Percentiles rank a stretch among this genome's conserved stretches.
These are phyloP conservation scores for Knipowitschia caucasica DNA, from an alignment of 2,797 vertebrate species.

Conservation along the genomic window DNA sequence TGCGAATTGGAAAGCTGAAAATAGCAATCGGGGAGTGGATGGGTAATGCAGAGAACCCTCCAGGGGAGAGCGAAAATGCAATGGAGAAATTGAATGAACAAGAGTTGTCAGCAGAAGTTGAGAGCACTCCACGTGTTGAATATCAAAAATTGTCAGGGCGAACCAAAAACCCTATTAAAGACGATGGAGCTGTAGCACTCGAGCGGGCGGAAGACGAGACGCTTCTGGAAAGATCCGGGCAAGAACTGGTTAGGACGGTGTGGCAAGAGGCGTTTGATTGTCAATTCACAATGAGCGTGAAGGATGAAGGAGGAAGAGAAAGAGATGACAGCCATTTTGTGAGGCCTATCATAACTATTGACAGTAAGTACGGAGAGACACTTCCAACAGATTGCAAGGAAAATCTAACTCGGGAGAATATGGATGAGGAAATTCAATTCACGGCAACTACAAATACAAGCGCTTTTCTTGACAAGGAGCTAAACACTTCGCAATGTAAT, in stretches of 20 bases:
- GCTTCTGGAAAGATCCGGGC: constrained; percentile 45
- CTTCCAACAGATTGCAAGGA: constrained; percentile 22
- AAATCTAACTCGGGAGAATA: neutral
- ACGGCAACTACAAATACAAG: constrained; percentile 24
- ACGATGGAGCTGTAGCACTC: constrained; percentile 23
- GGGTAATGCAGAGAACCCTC: constrained; percentile 41
- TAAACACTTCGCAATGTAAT: neutral
- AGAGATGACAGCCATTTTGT: constrained; percentile 18
- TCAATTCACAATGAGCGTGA: constrained; percentile 3
- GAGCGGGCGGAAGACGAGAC: constrained; percentile 23
- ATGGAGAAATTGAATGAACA: constrained; percentile 36
- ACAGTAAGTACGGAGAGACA: constrained; percentile 31
- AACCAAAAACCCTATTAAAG: constrained; percentile 48
- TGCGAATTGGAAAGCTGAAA: constrained; percentile 39
- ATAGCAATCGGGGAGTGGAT: constrained; percentile 43
- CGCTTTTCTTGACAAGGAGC: constrained; percentile 16
- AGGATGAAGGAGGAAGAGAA: constrained; percentile 18
- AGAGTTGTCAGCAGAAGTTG: constrained; percentile 52
- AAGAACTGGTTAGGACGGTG: constrained; percentile 45
- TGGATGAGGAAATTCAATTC: constrained; percentile 8
- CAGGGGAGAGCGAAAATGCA: constrained; percentile 35
- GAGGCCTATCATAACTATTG: constrained; percentile 3
- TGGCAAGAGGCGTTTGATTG: constrained; percentile 53
- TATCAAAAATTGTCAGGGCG: constrained; percentile 37
- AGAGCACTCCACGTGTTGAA: constrained; percentile 47